A percentile compares a stretch with the other conserved stretches of the same genome.
Evolutionary conservation across 1,140 invertebrate genomes (phyloP).

Genomic region (Papilio polytes): DNA sequence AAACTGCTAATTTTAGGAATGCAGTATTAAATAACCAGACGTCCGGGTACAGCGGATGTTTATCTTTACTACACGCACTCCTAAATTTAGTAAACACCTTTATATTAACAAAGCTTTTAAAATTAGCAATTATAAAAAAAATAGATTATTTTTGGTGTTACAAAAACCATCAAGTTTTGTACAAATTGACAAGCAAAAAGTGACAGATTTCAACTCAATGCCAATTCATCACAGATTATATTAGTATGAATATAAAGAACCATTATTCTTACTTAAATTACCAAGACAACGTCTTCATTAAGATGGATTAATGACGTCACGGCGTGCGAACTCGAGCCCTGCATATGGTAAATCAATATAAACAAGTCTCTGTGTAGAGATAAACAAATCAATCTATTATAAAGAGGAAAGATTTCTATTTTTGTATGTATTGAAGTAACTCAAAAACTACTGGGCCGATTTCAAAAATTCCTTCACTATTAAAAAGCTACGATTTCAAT

Average conservation of each 20-base stretch:
- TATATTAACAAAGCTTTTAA: background rate
- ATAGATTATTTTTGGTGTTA: no score
- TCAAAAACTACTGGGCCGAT: no score
- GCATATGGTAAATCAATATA: conserved; percentile 28
- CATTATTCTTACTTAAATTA: conserved; percentile 20
- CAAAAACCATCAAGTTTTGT: no score
- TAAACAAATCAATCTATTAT: background rate
- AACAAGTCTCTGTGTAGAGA: conserved; percentile 1
- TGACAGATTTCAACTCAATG: no score
- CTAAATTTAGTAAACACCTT: conserved; percentile 22
- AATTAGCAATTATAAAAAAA: background rate
- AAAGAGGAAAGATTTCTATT: no score
- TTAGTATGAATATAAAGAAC: background rate
- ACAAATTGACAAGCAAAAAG: no score
- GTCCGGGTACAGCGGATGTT: conserved; percentile 24
- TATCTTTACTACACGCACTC: conserved; percentile 13
- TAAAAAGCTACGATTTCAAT: no score
- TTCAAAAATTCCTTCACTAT: no score
- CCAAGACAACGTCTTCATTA: conserved; percentile 22
- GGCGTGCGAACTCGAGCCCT: conserved; percentile 50
- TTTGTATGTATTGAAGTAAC: no score
- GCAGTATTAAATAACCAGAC: conserved; percentile 11
- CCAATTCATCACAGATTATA: background rate
- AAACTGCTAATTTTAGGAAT: conserved; percentile 35
- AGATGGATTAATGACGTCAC: conserved; percentile 46